Evolutionary conservation across 2,888 invertebrate genomes (phyloP).

Genomic region (Steinernema carpocapsae): DNA sequence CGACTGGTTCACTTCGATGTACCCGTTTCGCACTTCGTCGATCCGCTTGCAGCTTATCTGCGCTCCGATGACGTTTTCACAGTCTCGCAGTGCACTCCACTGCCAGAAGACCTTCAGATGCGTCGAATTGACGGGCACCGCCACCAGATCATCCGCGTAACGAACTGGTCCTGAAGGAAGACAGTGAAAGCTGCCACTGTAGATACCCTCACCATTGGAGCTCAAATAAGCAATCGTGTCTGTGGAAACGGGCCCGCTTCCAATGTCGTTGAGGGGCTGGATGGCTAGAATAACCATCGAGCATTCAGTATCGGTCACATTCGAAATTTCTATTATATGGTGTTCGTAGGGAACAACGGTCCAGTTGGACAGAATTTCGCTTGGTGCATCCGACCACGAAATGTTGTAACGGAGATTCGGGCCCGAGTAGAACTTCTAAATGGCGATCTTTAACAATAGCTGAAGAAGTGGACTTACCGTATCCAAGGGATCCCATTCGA

Average conservation of each 20-base stretch:
- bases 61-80: conserved; percentile 52
- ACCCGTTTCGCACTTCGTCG: conserved; percentile 9
- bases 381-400: conserved; percentile 54
- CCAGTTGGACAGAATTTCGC: conserved; percentile 24
- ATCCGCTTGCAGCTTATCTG: conserved; percentile 40
- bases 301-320: conserved; percentile 44
- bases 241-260: conserved; percentile 52
- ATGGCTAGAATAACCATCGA: conserved; percentile 57
- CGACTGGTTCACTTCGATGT: conserved; percentile 37
- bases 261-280: conserved; percentile 61
- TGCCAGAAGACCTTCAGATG: conserved; percentile 61
- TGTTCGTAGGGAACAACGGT: conserved; percentile 27
- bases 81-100: conserved; percentile 52
- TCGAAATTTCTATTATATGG: conserved; percentile 23
- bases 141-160: conserved; percentile 50
- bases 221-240: conserved; percentile 59
- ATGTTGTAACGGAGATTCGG: conserved; percentile 62
- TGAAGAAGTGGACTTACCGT: conserved; percentile 37
- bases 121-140: conserved; percentile 55
- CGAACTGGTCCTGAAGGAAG: conserved; percentile 49
- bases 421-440: conserved; percentile 43
- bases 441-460: neutral
- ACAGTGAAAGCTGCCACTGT: no score
- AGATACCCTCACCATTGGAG: conserved; percentile 44
- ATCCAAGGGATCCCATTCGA: conserved; percentile 66